Base-by-base conservation (phyloP, 2,797 vertebrate species). In the Alfaro cultratus region DNA sequence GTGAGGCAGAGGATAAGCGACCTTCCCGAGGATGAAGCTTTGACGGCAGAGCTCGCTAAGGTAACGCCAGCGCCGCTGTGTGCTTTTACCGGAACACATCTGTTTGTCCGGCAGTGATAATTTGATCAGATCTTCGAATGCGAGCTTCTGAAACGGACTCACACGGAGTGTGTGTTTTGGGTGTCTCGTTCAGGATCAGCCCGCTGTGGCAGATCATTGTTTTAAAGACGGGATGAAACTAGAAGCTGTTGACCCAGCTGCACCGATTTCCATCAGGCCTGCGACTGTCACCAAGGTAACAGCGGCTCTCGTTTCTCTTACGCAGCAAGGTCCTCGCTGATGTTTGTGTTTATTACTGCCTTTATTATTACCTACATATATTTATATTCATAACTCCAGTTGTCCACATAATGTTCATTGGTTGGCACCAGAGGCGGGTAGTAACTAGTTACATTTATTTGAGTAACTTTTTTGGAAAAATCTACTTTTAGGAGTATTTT, bases 181-280 rank as follows among this genome's bases (percentile, higher is more conserved):
- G 21, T 62, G 36, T 80, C 6, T 43, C 92, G 36, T 83, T 95
- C 90, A 99, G 98, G 98, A 99, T 86, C 97, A 97, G 83, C 96
- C 95, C 80, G 83, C 95, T 84, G 93, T 98, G 3, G 90, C 94
- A 68, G 83, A 94, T 76, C 98, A 99, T 93, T 95, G 96, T 0
- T 99, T 99, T 88, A 96, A 96, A 83, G 94, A 96, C 91, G 97
- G 97, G 74, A 99, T 99, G 98, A 99, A 99, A 93, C 93, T 99
- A 81, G 98, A 99, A 93, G 98, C 98, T 78, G 95, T 99, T 85
- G 96, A 99, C 90, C 97, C 97, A 3, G 81, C 90, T 88, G 95
- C 97, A 92, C 98, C 98, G n/a, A 98, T 98, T 94, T 96, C 95
- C 76, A 97, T 99, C 89, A 96, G 96, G 83, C 98, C 98, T 82